A percentile compares a stretch with the other conserved stretches of the same genome.
These are phyloP conservation scores for Campopleginae sp. DNA, from an alignment of 2,888 invertebrate species.

Conservation along the genomic window DNA sequence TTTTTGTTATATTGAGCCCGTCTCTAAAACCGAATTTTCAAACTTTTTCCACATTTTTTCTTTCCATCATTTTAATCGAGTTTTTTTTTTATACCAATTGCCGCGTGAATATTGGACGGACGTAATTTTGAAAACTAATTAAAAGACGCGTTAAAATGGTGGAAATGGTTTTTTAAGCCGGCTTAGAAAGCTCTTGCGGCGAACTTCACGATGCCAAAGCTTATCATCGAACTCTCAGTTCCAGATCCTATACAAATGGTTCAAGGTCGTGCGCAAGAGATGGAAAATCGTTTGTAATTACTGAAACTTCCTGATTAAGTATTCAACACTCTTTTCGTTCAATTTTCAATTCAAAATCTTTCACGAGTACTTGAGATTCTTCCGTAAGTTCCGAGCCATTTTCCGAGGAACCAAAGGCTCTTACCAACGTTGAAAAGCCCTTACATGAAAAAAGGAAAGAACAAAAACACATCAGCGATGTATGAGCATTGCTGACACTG, in stretches of 20 bases:
- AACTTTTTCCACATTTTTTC: background rate
- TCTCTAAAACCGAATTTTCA: background rate
- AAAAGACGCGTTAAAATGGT: background rate
- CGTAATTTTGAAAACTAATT: background rate
- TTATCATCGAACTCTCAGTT: background rate
- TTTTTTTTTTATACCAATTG: background rate
- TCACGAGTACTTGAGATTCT: background rate
- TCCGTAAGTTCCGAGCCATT: background rate
- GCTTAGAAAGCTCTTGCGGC: background rate
- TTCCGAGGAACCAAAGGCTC: background rate
- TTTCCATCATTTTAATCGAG: background rate
- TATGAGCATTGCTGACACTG: background rate
- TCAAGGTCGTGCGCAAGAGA: background rate
- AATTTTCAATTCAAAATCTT: background rate
- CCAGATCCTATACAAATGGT: background rate
- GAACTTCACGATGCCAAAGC: background rate
- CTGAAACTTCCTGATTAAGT: conserved; percentile 9
- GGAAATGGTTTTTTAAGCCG: background rate
- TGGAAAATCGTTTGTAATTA: conserved; percentile 12
- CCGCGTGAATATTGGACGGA: background rate
- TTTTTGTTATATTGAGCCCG: background rate
- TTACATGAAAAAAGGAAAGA: background rate
- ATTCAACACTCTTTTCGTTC: background rate
- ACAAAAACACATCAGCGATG: background rate
- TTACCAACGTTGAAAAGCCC: background rate